Evolutionary conservation across 2,797 vertebrate species (phyloP), one percentile per base, ranked within the genome.

Genomic region (Enteromius trimaculatus): DNA sequence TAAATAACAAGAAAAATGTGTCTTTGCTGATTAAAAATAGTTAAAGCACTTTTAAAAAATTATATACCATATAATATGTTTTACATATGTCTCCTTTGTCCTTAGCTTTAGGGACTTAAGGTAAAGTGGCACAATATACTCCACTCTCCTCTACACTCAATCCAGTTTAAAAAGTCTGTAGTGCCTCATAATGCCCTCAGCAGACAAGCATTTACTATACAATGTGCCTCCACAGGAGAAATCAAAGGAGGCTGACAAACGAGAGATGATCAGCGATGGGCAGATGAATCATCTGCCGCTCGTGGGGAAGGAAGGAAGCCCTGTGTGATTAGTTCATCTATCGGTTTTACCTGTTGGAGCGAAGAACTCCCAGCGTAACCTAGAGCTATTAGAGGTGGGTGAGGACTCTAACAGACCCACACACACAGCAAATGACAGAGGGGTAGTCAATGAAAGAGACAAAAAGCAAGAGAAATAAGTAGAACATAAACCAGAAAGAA

Each of bases 311-410:
- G 17, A 62, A 82, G 44, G 17, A 64, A 82, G 9, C 39, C 68
- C 49, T 62, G 62, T 79, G 80, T 5, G 2, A 21, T 64, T 37
- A 60, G 39, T 39, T 82, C 4, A 42, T 82, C 72, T 77, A 77
- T 77, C 34, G 42, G 77, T 44, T 85, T 96, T 96, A 96, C 95
- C 95, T 96, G 95, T 92, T 92, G 89, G 94, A 0, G 91, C 93
- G 94, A 96, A 96, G 95, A 95, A 96, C 89, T 92, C 93, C 87
- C 92, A 95, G 80, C 95, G 94, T 83, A 92, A 93, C 94, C 94
- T 95, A 94, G 87, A 89, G 94, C 95, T 96, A 83, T 58, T 65
- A 89, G 93, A 92, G 88, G 89, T 79, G 79, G 87, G 88, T 89
- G 93, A 89, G 14, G 26, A 88, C 86, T 95, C 95, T 96, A 92